phyloP scores from a whole-genome alignment of 2,888 invertebrate species.

The Campoletis raptor region DNA sequence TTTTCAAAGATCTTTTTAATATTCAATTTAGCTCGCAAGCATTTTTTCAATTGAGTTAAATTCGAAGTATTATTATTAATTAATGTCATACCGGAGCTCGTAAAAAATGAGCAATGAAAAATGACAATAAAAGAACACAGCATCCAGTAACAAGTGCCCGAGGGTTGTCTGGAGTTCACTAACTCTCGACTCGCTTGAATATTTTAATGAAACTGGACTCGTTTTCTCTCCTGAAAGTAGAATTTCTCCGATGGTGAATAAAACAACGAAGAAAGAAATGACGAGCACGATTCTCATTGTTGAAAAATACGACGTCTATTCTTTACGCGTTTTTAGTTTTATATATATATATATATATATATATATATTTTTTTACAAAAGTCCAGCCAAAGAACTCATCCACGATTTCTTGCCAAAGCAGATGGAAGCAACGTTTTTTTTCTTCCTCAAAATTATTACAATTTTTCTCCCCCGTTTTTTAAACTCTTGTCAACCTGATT shows the following conservation, averaged over 20 bases:
- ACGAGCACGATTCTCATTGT: constrained; percentile 44
- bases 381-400: constrained; percentile 13
- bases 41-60: neutral
- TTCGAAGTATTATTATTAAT: constrained; percentile 29
- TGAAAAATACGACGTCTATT: constrained; percentile 13
- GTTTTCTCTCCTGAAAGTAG: constrained; percentile 25
- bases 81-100: neutral
- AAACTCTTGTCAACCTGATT: neutral
- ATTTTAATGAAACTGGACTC: constrained; percentile 46
- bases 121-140: neutral
- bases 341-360: neutral
- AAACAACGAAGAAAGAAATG: constrained; percentile 29
- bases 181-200: constrained; percentile 45
- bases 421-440: neutral
- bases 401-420: constrained; percentile 11
- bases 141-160: constrained; percentile 28
- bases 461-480: neutral
- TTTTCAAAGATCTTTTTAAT: neutral
- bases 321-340: neutral
- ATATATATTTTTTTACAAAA: neutral
- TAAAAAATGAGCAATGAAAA: constrained; percentile 26
- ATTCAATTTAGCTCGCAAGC: neutral
- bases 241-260: constrained; percentile 34
- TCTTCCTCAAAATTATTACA: neutral
- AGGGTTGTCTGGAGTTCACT: constrained; percentile 22